Base-by-base conservation (phyloP, 2,888 invertebrate genomes). In the Aphrophora alni region DNA sequence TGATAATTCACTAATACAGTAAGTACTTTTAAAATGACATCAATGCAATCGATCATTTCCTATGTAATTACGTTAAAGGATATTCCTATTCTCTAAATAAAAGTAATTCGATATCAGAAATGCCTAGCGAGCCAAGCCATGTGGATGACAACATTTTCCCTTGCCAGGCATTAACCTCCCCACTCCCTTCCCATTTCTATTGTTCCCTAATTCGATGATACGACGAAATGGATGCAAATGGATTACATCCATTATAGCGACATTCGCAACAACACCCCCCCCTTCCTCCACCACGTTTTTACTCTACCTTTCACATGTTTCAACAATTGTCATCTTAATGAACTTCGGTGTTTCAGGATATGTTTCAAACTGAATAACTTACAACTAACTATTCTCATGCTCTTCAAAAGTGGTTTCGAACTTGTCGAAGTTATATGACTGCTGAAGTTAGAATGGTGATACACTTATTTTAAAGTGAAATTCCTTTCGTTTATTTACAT, bases 161-260 rank as follows among this genome's bases (percentile, higher is more conserved):
- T 78, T 21, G 59, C 21, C 21, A 59, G 5, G 59, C 59, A 59
- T 59, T 59, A 59, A 59, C n/a, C 59, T 14, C 59, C 59, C 28
- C 75, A 70, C 59, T 7, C 21, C 10, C 4, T 21, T 14, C 59
- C 21, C 21, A 21, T 21, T 59, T 59, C 83, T 80, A 85, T 85
- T 85, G 82, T 82, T 81, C 74, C 82, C 82, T 83, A 83, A 82
- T 82, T 83, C 82, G 81, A 83, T 83, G 77, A 82, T 78, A 81
- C 82, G 81, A 81, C 82, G 81, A 82, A 83, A 81, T 83, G 82
- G 82, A 83, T 83, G 83, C 82, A 82, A 82, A 83, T 83, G 83
- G 82, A 82, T 83, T 83, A 82, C 82, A 81, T 82, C 84, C 83
- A 84, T 83, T 83, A 83, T 80, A 75, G 69, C 71, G 28, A 51